Conservation (phyloP, 2,888 invertebrate species). For the Trichopria drosophilae region DNA sequence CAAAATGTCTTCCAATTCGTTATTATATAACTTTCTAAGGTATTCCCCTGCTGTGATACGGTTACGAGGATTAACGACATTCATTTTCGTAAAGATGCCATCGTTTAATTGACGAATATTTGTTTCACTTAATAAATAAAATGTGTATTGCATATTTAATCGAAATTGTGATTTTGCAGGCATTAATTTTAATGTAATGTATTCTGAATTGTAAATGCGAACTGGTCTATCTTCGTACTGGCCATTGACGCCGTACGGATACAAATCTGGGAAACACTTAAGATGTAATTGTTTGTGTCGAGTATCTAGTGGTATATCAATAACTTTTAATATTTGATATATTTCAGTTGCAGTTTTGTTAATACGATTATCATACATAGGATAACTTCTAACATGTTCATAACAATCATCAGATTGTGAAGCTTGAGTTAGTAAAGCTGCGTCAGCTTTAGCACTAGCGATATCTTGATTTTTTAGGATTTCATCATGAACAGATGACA, state of each 20-base stretch:
- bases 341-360: conserved; percentile 31
- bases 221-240: conserved; percentile 32
- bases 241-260: conserved; percentile 31
- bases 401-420: conserved; percentile 23
- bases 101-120: conserved; percentile 37
- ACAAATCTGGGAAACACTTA: conserved; percentile 37
- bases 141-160: conserved; percentile 40
- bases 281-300: conserved; percentile 32
- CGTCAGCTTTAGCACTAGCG: too few species aligned
- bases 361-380: conserved; percentile 31
- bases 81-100: conserved; percentile 35
- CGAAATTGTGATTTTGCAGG: conserved; percentile 39
- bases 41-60: conserved; percentile 18
- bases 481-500: too few species aligned
- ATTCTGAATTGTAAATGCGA: conserved; percentile 33
- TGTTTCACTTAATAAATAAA: conserved; percentile 37
- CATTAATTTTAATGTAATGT: conserved; percentile 35
- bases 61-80: conserved; percentile 27
- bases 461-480: too few species aligned
- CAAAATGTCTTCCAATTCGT: too few species aligned
- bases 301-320: conserved; percentile 33
- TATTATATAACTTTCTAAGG: too few species aligned
- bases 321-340: conserved; percentile 38
- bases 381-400: conserved; percentile 28
- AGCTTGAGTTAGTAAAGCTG: conserved; percentile 27